These are phyloP conservation scores for Parazoanthus darwini DNA, from an alignment of 92 coral and sea anemone species.

Conservation along the genomic window DNA sequence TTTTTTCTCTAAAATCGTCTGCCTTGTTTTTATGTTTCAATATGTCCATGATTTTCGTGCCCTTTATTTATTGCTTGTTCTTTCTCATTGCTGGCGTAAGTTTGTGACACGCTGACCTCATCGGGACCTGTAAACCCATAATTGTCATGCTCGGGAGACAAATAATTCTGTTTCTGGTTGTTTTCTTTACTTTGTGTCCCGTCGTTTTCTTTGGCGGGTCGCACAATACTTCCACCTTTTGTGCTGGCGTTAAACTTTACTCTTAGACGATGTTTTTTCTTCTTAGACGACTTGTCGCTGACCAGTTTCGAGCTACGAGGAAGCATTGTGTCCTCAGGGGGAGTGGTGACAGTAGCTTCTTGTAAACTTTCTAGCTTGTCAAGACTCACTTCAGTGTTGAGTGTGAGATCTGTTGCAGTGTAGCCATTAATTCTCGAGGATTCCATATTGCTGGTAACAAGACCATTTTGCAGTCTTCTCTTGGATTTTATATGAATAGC, in stretches of 20 bases:
- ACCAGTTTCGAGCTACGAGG: not conserved
- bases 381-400: not conserved
- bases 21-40: not conserved
- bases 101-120: not conserved
- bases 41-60: not conserved
- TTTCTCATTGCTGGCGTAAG: not conserved
- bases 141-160: constrained; percentile 9
- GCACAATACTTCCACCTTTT: constrained; percentile 23
- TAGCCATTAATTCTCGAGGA: not conserved
- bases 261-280: constrained; percentile 23
- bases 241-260: constrained; percentile 38
- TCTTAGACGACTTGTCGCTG: constrained; percentile 1
- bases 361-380: not conserved
- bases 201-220: constrained; percentile 16
- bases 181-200: not conserved
- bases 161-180: not conserved
- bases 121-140: not conserved
- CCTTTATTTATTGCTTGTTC: not conserved
- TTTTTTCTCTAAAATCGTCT: not conserved
- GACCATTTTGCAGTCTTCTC: constrained; percentile 1
- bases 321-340: not conserved
- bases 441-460: not conserved
- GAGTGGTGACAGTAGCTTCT: not conserved
- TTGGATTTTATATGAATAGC: constrained; percentile 54
- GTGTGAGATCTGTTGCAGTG: not conserved